These are phyloP conservation scores for Odontomyia ornata DNA, from an alignment of 2,888 invertebrate species.

Conservation along the genomic window DNA sequence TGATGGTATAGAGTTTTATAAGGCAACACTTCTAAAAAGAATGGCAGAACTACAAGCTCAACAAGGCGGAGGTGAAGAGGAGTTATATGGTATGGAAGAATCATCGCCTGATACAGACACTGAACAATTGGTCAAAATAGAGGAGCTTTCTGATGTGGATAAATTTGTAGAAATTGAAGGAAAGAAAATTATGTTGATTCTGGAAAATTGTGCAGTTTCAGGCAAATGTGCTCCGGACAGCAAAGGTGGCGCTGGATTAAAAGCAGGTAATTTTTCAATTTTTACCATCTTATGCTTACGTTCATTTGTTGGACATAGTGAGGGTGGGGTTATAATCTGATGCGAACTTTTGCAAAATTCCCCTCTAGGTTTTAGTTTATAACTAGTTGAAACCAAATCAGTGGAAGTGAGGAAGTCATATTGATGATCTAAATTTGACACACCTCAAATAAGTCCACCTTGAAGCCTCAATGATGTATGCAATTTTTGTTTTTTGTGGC, in stretches of 20 bases:
- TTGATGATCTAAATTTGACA: no score
- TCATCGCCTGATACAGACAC: neutral
- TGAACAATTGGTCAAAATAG: neutral
- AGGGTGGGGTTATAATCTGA: no score
- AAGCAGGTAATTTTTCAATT: constrained; percentile 20
- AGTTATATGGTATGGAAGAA: neutral
- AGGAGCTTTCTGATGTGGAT: neutral
- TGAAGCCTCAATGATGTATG: no score
- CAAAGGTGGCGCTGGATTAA: neutral
- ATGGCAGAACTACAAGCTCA: neutral
- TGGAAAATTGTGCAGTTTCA: constrained; percentile 9
- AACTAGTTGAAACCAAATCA: no score
- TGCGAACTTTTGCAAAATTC: no score
- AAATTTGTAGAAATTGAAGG: constrained; percentile 1
- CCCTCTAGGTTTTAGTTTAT: no score
- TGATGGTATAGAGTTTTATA: constrained; percentile 45
- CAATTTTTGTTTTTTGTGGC: no score
- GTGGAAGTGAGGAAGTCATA: no score
- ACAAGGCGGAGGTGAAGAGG: neutral
- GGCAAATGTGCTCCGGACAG: neutral
- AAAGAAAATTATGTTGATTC: neutral
- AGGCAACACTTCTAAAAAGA: neutral
- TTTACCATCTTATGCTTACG: no score
- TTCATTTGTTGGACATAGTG: no score
- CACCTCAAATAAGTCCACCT: no score